Evolutionary conservation across 30 jellyfish, hydroid and myxozoan genomes (phyloP).

Genomic region (Aurelia sp.): DNA sequence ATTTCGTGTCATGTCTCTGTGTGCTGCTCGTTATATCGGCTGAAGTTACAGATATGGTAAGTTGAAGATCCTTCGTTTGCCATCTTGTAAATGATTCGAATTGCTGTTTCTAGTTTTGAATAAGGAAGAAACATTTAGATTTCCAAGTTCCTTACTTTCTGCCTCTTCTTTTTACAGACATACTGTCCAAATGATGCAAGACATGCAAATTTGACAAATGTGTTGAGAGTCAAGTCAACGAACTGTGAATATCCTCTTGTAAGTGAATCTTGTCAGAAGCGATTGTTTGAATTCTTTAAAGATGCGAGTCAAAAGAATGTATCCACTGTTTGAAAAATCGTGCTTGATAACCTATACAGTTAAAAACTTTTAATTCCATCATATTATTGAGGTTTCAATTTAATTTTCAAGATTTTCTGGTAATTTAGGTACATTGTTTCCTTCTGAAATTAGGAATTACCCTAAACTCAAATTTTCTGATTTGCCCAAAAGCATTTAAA

Average conservation of each 20-base stretch:
- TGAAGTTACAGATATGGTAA: conserved; percentile 76
- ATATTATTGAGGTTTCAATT: no score
- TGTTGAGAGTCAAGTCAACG: not conserved
- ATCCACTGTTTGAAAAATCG: no score
- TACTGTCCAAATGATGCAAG: not conserved
- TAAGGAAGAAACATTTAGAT: not conserved
- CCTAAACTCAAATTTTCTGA: no score
- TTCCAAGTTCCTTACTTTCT: not conserved
- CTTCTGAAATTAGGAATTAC: no score
- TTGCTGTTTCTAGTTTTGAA: not conserved
- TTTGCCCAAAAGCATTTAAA: no score
- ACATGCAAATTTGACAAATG: not conserved
- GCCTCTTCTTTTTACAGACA: conserved; percentile 11
- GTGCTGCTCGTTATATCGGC: conserved; percentile 63
- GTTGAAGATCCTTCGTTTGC: not conserved
- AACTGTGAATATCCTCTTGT: conserved; percentile 54
- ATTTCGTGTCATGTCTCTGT: conserved; percentile 64
- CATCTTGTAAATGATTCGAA: not conserved
- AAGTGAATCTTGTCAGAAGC: not conserved
- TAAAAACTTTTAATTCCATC: no score
- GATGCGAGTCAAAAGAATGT: no score
- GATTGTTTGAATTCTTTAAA: not conserved
- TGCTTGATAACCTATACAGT: no score
- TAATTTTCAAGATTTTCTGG: no score
- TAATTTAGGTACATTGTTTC: no score